Conservation (phyloP, 2,888 invertebrate species). For the Linnaemya tessellans region DNA sequence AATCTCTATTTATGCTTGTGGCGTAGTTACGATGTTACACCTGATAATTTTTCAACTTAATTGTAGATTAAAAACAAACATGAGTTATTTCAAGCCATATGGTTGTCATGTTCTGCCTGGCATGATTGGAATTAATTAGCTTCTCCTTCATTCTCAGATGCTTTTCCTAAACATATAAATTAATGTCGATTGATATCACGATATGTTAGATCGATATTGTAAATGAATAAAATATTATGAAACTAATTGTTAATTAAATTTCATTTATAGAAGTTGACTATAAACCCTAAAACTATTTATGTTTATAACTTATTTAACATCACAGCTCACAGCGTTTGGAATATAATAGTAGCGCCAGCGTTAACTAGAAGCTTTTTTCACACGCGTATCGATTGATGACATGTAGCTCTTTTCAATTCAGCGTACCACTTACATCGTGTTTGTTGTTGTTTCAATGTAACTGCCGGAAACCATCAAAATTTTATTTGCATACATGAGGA, state of each 20-base stretch:
- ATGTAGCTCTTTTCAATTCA: neutral
- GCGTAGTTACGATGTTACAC: no score
- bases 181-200: no score
- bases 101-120: no score
- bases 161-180: no score
- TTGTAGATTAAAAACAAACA: no score
- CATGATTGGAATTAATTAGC: no score
- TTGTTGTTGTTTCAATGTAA: constrained; percentile 45
- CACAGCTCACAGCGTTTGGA: neutral
- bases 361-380: neutral
- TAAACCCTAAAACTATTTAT: neutral
- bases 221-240: neutral
- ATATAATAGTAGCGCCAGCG: neutral
- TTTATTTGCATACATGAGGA: constrained; percentile 47
- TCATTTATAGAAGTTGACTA: neutral
- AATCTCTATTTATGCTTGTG: no score
- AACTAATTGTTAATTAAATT: neutral
- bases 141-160: no score
- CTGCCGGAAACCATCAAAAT: constrained; percentile 66
- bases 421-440: constrained; percentile 23
- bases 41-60: no score
- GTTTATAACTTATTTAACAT: neutral
- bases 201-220: neutral
- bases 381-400: neutral
- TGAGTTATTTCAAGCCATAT: no score